Base-by-base conservation (phyloP, 2,113 vertebrate genomes). In the Leptodactylus fuscus region DNA sequence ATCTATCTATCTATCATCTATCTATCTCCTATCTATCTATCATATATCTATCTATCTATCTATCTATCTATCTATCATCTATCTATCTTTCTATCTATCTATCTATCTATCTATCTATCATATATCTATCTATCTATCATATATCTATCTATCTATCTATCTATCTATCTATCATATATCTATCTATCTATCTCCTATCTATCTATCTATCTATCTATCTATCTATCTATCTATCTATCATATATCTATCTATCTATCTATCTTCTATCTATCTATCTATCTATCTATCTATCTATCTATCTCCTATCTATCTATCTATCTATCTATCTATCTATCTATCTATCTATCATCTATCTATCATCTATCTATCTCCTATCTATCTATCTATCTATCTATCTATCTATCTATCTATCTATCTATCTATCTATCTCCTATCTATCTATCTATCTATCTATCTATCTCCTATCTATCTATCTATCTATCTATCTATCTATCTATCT, bases 221-320 rank as follows among this genome's bases (percentile, higher is more conserved):
- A 58, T 58, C 55, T 58, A 58, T 58, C 55, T 58, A 58, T 58
- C 58, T 62, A 55, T 55, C 53, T 55, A 55, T 55, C 53, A n/a
- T n/a, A n/a, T 55, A 62, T 62, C 58, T 62, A 62, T 62, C 58
- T 62, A 62, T 62, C 58, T 62, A 62, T 62, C 58, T 62, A 27
- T n/a, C n/a, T n/a, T n/a, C n/a, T n/a, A n/a, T n/a, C n/a, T n/a
- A n/a, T n/a, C n/a, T n/a, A n/a, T n/a, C n/a, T n/a, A n/a, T n/a
- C n/a, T n/a, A n/a, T n/a, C n/a, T n/a, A n/a, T n/a, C n/a, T n/a
- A n/a, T n/a, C n/a, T n/a, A n/a, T n/a, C n/a, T n/a, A n/a, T n/a
- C n/a, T n/a, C n/a, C n/a, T n/a, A n/a, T n/a, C n/a, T n/a, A n/a
- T n/a, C n/a, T n/a, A n/a, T n/a, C n/a, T n/a, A n/a, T n/a, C n/a